Evolutionary conservation across 1,140 invertebrate genomes (phyloP), one percentile per base, ranked within the genome.

Genomic region (Dysdera silvatica): DNA sequence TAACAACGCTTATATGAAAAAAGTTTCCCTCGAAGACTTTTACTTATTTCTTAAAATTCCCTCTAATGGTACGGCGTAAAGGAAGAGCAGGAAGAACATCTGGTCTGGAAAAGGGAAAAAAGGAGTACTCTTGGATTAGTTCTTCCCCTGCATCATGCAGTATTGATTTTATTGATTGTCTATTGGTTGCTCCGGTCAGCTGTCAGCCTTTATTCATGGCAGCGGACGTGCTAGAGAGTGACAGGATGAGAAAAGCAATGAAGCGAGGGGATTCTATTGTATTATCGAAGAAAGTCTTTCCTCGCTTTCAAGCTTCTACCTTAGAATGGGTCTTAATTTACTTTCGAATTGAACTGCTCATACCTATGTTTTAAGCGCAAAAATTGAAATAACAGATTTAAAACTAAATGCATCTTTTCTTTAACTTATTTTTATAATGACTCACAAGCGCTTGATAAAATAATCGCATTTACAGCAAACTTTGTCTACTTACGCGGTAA

Each of bases 401-500:
- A n/a, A n/a, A n/a, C n/a, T n/a, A n/a, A n/a, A n/a, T n/a, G n/a
- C n/a, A n/a, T n/a, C n/a, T n/a, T n/a, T n/a, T n/a, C n/a, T n/a
- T n/a, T 4, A 7, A 12, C 26, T 2, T 10, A 20, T 12, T 49
- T 28, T 26, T 3, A 2, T 8, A 28, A 49, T n/a, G 16, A 10
- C 20, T 8, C 28, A 49, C 31, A 29, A 49, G 12, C 2, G 3
- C n/a, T 49, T 14, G 8, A 18, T 6, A 2, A 28, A 14, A 8
- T 5, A 16, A 8, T 28, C 10, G 18, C 4, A 12, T 10, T 10
- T 29, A 28, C 5, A 29, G 18, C 8, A 26, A n/a, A 28, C 31
- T 26, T 28, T 35, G 24, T 41, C 16, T 14, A 20, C 52, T 66
- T 70, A 72, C 70, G 67, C 35, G 66, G 66, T 14, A 69, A 18